Conservation (phyloP, 2,797 vertebrate genomes). For the Myotis findleyi region DNA sequence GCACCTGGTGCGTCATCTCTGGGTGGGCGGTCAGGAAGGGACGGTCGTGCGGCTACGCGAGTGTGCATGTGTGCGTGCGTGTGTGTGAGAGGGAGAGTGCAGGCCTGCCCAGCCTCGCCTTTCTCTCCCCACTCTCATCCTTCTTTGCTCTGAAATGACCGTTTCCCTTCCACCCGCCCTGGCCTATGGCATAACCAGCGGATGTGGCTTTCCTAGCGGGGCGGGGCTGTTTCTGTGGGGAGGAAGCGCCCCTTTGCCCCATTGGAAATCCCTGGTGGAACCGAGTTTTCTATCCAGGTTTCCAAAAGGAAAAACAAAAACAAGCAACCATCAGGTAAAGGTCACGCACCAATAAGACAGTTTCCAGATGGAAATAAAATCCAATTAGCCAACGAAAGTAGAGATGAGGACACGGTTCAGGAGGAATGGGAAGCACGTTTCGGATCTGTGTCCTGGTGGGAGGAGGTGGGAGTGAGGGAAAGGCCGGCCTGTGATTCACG, state of each 20-base stretch:
- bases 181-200: neutral
- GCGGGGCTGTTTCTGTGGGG: neutral
- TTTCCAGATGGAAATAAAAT: conserved; percentile 19
- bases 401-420: neutral
- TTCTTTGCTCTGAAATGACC: neutral
- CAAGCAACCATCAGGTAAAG: neutral
- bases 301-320: neutral
- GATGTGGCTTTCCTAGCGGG: neutral
- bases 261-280: neutral
- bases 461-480: neutral
- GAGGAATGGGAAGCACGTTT: neutral
- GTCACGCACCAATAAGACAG: neutral
- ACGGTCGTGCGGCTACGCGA: accelerated
- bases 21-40: neutral
- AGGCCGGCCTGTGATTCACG: neutral
- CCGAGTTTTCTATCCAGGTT: neutral
- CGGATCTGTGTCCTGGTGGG: neutral
- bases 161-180: neutral
- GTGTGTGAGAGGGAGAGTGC: no score
- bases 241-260: neutral
- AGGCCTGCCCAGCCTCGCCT: neutral
- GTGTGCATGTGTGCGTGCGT: no score
- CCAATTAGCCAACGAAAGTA: neutral
- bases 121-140: no score
- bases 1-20: no score